Evolutionary conservation across 2,113 vertebrate species (phyloP).

Genomic region (Vulpes lagopus): DNA sequence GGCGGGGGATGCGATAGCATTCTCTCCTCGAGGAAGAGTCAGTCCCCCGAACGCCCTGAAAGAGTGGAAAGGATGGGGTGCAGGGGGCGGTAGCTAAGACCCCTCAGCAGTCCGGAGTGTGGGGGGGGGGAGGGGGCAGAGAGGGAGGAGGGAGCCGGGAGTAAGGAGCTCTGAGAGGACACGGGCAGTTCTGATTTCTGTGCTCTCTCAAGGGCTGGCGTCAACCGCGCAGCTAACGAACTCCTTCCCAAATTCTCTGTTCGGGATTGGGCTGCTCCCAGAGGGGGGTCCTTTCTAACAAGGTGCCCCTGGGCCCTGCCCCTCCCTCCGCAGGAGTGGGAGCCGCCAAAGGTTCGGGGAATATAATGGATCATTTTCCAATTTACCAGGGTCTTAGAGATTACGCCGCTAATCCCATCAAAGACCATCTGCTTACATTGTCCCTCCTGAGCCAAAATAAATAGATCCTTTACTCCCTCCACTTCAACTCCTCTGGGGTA

Average conservation of each 20-base stretch:
- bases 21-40: not conserved
- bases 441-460: constrained; percentile 84
- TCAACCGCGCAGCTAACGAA: constrained; percentile 35
- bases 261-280: constrained; percentile 72
- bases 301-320: constrained; percentile 75
- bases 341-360: constrained; percentile 81
- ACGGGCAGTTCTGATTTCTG: not conserved
- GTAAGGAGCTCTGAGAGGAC: not conserved
- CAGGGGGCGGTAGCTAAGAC: not conserved
- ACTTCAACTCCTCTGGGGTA: constrained; percentile 78
- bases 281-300: constrained; percentile 83
- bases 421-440: constrained; percentile 86
- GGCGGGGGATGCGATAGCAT: not conserved
- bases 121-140: not conserved
- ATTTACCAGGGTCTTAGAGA: constrained; percentile 86
- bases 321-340: constrained; percentile 76
- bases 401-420: constrained; percentile 86
- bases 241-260: constrained; percentile 66
- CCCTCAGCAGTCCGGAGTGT: not conserved
- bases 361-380: constrained; percentile 87
- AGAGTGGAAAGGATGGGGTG: not conserved
- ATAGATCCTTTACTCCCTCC: constrained; percentile 84
- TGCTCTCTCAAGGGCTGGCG: not conserved
- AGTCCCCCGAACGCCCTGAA: not conserved
- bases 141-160: not conserved